Percentiles rank a stretch among this genome's conserved stretches.
phyloP scores from a whole-genome alignment of 2,113 vertebrate genomes.

The Lamprotornis superbus region DNA sequence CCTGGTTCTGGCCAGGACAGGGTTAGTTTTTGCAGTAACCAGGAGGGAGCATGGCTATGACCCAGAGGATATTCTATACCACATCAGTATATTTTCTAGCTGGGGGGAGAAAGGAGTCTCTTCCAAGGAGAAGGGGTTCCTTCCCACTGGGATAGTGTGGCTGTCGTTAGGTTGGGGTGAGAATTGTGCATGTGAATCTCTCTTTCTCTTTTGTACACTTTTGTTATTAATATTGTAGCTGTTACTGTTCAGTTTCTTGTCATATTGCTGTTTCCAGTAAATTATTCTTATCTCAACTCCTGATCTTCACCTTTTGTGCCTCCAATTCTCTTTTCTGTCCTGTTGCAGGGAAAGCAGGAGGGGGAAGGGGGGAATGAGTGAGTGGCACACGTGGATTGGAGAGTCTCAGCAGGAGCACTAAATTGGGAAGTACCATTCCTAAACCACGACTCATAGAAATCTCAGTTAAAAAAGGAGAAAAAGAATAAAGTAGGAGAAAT shows the following conservation, averaged over 20 bases:
- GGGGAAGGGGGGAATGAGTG: background rate
- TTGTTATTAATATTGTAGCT: background rate
- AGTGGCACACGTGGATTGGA: background rate
- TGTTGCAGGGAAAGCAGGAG: background rate
- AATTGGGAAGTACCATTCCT: background rate
- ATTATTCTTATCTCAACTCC: background rate
- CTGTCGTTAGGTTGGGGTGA: background rate
- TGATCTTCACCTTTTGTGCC: background rate
- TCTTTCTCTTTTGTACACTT: background rate
- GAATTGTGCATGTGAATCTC: background rate
- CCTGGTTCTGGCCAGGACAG: background rate
- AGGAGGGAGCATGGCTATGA: background rate
- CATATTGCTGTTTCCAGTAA: background rate
- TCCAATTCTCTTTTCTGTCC: background rate
- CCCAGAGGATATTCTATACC: background rate
- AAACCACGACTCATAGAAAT: background rate
- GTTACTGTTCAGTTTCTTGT: background rate
- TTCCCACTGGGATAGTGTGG: accelerated
- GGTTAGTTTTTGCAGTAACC: background rate
- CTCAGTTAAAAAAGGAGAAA: background rate
- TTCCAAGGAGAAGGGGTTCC: background rate
- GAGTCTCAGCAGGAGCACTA: background rate
- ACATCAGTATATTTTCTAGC: background rate
- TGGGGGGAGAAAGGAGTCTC: background rate
- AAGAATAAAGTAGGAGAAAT: background rate